phyloP scores from a whole-genome alignment of 1,140 invertebrate species.

The Neomicropteryx cornuta region DNA sequence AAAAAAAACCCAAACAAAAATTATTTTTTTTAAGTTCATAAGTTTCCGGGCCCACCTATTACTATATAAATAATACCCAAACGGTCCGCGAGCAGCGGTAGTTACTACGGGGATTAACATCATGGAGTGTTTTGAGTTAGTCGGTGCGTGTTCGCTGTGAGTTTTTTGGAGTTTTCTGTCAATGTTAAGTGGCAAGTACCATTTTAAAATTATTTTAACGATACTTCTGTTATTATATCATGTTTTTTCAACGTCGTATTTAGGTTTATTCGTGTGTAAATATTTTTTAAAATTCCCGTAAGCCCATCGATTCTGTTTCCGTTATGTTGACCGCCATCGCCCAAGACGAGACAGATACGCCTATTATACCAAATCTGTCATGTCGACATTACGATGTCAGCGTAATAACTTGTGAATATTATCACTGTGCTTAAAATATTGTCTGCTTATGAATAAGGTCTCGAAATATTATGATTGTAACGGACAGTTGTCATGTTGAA shows the following conservation, averaged over 20 bases:
- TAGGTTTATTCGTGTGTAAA: background rate
- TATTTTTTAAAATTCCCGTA: constrained; percentile 1
- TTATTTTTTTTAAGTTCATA: too few relatives aligned
- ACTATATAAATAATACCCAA: too few relatives aligned
- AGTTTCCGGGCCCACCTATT: too few relatives aligned
- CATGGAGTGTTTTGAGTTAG: constrained; percentile 13
- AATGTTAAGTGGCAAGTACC: constrained; percentile 11
- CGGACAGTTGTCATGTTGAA: too few relatives aligned
- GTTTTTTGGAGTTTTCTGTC: constrained; percentile 11
- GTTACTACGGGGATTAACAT: too few relatives aligned
- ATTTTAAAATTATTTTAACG: background rate
- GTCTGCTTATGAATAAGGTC: too few relatives aligned
- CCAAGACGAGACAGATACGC: constrained; percentile 11
- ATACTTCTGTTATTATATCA: background rate
- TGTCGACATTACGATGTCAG: too few relatives aligned
- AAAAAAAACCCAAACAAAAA: too few relatives aligned
- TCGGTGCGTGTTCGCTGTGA: constrained; percentile 10
- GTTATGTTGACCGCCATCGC: constrained; percentile 14
- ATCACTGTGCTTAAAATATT: too few relatives aligned
- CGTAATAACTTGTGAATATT: too few relatives aligned
- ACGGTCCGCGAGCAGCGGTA: too few relatives aligned
- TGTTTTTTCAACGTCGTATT: constrained; percentile 4
- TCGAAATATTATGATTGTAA: too few relatives aligned
- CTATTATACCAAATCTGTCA: constrained; percentile 9
- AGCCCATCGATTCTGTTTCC: constrained; percentile 10